Conservation (phyloP, 2,888 invertebrate genomes). For the Isoperla grammatica region DNA sequence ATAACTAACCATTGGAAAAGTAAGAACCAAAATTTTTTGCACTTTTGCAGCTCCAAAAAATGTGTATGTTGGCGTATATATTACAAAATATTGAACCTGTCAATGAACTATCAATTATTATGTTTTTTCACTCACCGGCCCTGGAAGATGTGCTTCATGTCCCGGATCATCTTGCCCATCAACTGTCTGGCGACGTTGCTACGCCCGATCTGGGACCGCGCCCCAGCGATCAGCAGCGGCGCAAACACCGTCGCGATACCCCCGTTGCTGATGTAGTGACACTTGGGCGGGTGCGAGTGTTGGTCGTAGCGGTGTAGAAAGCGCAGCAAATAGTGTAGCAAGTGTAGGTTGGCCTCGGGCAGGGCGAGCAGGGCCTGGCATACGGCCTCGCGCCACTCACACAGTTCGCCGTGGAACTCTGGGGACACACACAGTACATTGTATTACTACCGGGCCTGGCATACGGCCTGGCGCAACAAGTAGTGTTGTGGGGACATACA, state of each 20-base stretch:
- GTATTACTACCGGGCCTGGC: no score
- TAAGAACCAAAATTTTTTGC: no score
- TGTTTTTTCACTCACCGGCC: slow-evolving; percentile 26
- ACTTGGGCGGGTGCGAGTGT: neutral
- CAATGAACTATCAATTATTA: no score
- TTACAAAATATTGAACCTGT: no score
- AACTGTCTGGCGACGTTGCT: slow-evolving; percentile 8
- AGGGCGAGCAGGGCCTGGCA: slow-evolving; percentile 33
- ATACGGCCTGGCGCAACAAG: no score
- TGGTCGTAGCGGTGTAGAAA: slow-evolving; percentile 43
- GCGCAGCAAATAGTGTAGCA: slow-evolving; percentile 42
- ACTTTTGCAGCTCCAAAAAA: no score
- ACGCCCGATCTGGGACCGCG: neutral
- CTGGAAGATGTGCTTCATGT: slow-evolving; percentile 30
- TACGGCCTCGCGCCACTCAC: slow-evolving; percentile 31
- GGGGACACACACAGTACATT: neutral
- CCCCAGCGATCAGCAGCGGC: slow-evolving; percentile 27
- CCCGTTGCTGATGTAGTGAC: slow-evolving; percentile 22
- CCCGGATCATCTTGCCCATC: slow-evolving; percentile 31
- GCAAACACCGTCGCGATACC: slow-evolving; percentile 32
- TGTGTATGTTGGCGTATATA: no score
- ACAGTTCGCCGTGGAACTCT: slow-evolving; percentile 29
- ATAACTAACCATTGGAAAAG: no score
- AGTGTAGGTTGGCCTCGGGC: slow-evolving; percentile 41
- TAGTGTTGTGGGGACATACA: no score